phyloP scores from a whole-genome alignment of 2,113 vertebrate genomes.

The Trochalopteron elliotii region DNA sequence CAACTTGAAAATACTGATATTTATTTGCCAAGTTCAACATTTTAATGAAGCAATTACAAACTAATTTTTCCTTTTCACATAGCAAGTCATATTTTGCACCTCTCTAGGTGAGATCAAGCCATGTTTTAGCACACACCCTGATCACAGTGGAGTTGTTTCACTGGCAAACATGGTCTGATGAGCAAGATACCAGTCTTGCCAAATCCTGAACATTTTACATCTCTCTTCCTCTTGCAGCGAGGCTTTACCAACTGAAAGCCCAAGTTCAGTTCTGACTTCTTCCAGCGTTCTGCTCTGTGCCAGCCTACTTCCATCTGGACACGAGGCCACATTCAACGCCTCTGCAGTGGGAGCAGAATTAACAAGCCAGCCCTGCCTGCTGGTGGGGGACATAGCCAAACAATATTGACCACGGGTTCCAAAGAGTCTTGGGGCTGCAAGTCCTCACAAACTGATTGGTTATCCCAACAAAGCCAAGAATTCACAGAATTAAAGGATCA shows the following conservation, averaged over 20 bases:
- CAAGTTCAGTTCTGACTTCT: background rate
- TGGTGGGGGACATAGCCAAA: background rate
- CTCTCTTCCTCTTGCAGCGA: background rate
- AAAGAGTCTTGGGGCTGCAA: background rate
- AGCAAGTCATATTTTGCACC: background rate
- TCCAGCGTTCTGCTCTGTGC: background rate
- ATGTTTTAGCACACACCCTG: background rate
- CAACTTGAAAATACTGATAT: background rate
- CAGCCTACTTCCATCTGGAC: background rate
- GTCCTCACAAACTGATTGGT: accelerated
- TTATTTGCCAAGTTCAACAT: background rate
- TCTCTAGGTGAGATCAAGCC: background rate
- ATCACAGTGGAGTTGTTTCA: background rate
- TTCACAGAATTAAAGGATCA: background rate
- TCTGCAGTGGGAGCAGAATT: background rate
- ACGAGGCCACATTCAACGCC: accelerated
- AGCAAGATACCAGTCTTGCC: background rate
- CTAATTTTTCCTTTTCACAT: background rate
- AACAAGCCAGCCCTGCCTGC: background rate
- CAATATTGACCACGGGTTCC: accelerated
- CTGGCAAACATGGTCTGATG: background rate
- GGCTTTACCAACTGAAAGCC: background rate
- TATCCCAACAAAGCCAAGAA: background rate
- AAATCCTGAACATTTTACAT: background rate
- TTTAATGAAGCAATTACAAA: background rate